phyloP scores from a whole-genome alignment of 2,888 invertebrate species.

The Phaedon cochleariae region DNA sequence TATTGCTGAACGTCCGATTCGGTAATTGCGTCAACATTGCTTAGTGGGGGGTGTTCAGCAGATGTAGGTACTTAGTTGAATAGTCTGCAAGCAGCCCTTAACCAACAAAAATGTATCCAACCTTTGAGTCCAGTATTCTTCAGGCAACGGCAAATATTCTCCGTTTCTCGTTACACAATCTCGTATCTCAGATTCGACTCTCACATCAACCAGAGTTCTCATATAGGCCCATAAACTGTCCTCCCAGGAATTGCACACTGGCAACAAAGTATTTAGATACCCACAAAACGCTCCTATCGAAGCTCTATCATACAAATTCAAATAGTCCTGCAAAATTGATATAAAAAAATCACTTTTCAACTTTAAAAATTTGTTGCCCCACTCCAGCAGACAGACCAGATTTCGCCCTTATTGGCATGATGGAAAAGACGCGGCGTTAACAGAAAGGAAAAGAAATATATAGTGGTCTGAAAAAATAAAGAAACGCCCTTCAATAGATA shows the following conservation, averaged over 20 bases:
- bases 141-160: constrained; percentile 68
- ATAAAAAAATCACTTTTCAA: neutral
- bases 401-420: too few species aligned
- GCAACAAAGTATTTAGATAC: constrained; percentile 78
- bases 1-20: too few species aligned
- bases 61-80: too few species aligned
- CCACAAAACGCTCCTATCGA: constrained; percentile 85
- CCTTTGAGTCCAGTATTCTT: constrained; percentile 73
- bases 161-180: constrained; percentile 64
- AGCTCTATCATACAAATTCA: constrained; percentile 71
- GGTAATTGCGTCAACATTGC: too few species aligned
- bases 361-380: neutral
- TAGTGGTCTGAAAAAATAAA: too few species aligned
- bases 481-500: too few species aligned
- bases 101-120: too few species aligned
- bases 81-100: too few species aligned
- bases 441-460: too few species aligned
- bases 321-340: constrained; percentile 61
- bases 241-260: constrained; percentile 85
- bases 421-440: too few species aligned
- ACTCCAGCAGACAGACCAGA: too few species aligned
- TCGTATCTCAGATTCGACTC: constrained; percentile 82
- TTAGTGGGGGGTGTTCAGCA: too few species aligned
- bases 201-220: constrained; percentile 81
- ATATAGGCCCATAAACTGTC: constrained; percentile 91